Percentiles rank a stretch among this genome's conserved stretches.
phyloP scores from a whole-genome alignment of 2,888 invertebrate genomes.

The Sclerodermus sp. region DNA sequence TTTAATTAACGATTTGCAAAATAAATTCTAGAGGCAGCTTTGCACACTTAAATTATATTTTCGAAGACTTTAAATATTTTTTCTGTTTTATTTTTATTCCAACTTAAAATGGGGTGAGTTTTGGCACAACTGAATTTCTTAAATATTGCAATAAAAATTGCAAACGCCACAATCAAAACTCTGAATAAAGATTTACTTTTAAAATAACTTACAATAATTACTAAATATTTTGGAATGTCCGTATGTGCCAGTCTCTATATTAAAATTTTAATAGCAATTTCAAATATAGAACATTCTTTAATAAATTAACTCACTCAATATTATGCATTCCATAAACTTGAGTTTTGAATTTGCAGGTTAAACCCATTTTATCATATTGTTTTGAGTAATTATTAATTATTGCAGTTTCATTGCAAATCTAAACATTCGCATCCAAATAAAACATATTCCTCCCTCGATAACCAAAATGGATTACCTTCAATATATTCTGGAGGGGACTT shows the following conservation, averaged over 20 bases:
- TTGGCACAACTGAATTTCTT: not conserved
- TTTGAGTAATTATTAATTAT: conserved; percentile 13
- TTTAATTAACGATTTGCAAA: not conserved
- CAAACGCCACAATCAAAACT: not conserved
- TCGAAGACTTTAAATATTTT: not conserved
- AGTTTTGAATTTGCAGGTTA: not conserved
- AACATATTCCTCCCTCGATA: conserved; percentile 57
- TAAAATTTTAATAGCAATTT: not conserved
- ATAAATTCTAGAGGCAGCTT: not conserved
- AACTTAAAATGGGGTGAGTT: not conserved
- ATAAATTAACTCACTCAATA: not conserved
- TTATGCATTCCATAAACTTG: not conserved
- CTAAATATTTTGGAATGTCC: not conserved
- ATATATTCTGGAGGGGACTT: conserved; percentile 53
- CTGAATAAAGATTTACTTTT: not conserved
- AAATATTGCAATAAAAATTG: not conserved
- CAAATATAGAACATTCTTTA: not conserved
- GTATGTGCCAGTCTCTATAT: not conserved
- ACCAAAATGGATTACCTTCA: conserved; percentile 56
- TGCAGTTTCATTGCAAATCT: conserved; percentile 34
- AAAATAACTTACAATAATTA: not conserved
- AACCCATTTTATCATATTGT: not conserved
- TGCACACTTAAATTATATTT: not conserved
- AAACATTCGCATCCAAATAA: conserved; percentile 55
- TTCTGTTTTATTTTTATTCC: not conserved